phyloP scores from a whole-genome alignment of 2,113 vertebrate genomes.

The Microtus montanus region DNA sequence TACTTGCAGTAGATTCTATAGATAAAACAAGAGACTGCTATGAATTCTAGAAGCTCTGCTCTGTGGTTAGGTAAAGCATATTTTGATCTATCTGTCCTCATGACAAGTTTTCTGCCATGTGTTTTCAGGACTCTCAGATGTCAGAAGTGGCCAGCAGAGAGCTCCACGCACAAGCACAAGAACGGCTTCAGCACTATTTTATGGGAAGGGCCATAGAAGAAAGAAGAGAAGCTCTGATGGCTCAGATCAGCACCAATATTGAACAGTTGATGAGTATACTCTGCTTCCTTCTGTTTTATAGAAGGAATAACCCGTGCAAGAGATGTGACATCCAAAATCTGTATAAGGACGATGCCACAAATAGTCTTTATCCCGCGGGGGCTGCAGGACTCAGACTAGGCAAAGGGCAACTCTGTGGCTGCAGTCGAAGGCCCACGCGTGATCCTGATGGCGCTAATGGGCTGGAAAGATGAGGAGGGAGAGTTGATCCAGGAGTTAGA shows the following conservation, averaged over 20 bases:
- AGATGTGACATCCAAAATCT: conserved; percentile 41
- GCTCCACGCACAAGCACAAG: conserved; percentile 88
- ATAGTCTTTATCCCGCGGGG: background rate
- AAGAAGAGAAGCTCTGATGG: conserved; percentile 86
- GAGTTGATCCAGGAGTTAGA: no score
- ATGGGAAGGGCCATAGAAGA: conserved; percentile 83
- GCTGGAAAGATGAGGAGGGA: no score
- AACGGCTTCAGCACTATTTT: conserved; percentile 87
- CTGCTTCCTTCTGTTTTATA: conserved; percentile 27
- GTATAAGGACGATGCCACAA: conserved; percentile 42
- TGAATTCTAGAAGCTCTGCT: conserved; percentile 36
- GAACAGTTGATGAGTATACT: conserved; percentile 89
- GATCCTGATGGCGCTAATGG: no score
- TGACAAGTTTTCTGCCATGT: conserved; percentile 54
- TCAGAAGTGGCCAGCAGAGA: conserved; percentile 87
- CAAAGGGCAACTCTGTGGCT: no score
- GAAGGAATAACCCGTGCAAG: background rate
- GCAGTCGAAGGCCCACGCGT: no score
- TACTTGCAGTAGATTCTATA: conserved; percentile 42
- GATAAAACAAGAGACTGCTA: conserved; percentile 14
- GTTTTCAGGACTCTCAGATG: conserved; percentile 84
- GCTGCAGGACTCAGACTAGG: no score
- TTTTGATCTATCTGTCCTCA: background rate
- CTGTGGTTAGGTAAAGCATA: conserved; percentile 29
- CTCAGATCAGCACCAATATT: conserved; percentile 90